phyloP scores from a whole-genome alignment of 1,140 invertebrate species.

The Trachelipus rathkii region DNA sequence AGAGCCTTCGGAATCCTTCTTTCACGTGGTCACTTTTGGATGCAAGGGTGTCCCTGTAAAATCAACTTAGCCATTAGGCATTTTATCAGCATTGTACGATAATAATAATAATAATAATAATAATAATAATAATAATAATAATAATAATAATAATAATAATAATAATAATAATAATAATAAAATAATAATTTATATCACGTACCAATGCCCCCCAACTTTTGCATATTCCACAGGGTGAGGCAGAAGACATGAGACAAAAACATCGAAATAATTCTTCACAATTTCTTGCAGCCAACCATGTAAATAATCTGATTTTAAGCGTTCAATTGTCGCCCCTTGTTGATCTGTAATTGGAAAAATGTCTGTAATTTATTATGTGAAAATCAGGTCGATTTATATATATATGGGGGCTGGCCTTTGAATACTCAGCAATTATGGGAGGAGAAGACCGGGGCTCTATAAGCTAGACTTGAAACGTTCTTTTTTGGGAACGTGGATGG shows the following conservation, averaged over 20 bases:
- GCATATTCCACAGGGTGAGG: conserved; percentile 86
- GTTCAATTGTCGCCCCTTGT: conserved; percentile 78
- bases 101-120: neutral
- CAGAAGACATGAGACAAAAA: conserved; percentile 77
- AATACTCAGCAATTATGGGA: no score
- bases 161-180: neutral
- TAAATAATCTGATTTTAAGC: conserved; percentile 88
- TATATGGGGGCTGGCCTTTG: no score
- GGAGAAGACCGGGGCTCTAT: no score
- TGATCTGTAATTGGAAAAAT: conserved; percentile 55
- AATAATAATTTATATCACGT: conserved; percentile 30
- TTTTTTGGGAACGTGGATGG: no score
- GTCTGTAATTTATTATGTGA: no score
- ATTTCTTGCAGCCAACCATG: conserved; percentile 86
- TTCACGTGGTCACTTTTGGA: conserved; percentile 88
- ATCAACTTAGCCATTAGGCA: no score
- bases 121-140: conserved; percentile 25
- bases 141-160: conserved; percentile 16
- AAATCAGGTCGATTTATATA: no score
- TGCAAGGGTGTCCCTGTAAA: conserved; percentile 56
- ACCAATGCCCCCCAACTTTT: conserved; percentile 90
- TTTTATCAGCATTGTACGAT: no score
- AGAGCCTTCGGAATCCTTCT: conserved; percentile 84
- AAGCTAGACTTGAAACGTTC: no score
- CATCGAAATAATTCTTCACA: conserved; percentile 77